A percentile compares a stretch with the other conserved stretches of the same genome.
Conservation (phyloP, 2,113 vertebrate genomes). For the Cromileptes altivelis region DNA sequence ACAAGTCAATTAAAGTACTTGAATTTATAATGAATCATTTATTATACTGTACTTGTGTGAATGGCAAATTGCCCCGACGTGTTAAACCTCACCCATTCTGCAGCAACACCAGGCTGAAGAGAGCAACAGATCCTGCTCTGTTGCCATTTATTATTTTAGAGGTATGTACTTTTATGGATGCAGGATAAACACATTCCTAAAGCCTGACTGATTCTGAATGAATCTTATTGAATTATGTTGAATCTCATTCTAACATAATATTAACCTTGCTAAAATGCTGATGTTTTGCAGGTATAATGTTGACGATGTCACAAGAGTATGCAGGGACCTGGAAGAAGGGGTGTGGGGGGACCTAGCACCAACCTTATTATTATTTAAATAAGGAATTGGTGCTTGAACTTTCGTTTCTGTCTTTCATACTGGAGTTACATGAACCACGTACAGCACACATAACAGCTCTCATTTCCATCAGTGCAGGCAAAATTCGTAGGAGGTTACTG, state of each 20-base stretch:
- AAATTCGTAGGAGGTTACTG: no score
- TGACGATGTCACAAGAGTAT: no score
- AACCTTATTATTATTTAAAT: no score
- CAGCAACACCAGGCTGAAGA: neutral
- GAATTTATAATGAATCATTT: conserved; percentile 49
- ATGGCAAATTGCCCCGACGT: conserved; percentile 24
- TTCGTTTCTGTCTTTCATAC: no score
- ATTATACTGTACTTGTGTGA: conserved; percentile 48
- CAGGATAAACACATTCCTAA: neutral
- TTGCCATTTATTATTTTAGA: conserved; percentile 4
- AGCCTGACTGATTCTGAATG: neutral
- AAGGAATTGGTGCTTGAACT: no score
- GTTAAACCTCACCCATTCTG: conserved; percentile 18
- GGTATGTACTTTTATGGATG: neutral
- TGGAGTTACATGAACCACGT: no score
- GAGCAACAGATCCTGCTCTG: conserved; percentile 1
- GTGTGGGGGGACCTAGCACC: no score
- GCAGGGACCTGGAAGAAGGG: no score
- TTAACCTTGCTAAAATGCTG: neutral
- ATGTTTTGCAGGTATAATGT: neutral
- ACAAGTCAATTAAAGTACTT: conserved; percentile 51
- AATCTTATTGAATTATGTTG: no score
- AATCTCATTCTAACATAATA: no score
- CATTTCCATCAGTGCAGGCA: no score
- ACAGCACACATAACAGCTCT: no score